Conservation (phyloP, 1,140 invertebrate species). For the Caerostris darwini region DNA sequence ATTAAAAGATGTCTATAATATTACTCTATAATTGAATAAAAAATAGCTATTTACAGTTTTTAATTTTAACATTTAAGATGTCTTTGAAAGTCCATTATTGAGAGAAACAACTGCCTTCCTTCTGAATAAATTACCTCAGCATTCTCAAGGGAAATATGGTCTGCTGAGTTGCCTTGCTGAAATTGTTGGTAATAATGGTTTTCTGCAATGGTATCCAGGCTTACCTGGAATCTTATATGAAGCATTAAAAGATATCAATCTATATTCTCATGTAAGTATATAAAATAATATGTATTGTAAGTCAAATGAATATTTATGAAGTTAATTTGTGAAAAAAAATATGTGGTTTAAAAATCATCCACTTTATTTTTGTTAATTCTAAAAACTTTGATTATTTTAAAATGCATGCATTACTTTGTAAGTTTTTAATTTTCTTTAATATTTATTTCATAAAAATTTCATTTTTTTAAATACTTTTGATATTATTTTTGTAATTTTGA, state of each 20-base stretch:
- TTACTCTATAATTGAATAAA: slow-evolving; percentile 28
- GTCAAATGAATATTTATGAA: too few species aligned
- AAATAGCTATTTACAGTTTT: slow-evolving; percentile 28
- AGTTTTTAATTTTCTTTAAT: too few species aligned
- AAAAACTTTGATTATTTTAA: too few species aligned
- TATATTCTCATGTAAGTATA: slow-evolving; percentile 81
- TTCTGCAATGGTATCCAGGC: slow-evolving; percentile 79
- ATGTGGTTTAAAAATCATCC: too few species aligned
- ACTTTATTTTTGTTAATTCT: too few species aligned
- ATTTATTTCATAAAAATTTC: too few species aligned
- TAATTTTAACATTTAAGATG: slow-evolving; percentile 31
- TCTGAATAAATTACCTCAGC: slow-evolving; percentile 43
- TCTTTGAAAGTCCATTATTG: slow-evolving; percentile 37
- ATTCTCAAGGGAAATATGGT: slow-evolving; percentile 80
- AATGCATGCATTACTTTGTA: too few species aligned
- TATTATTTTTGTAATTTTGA: background rate
- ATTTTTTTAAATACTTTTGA: too few species aligned
- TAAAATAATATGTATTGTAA: too few species aligned
- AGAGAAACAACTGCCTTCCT: slow-evolving; percentile 26
- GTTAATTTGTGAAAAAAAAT: too few species aligned
- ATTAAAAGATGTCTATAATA: background rate
- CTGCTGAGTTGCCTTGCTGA: slow-evolving; percentile 80
- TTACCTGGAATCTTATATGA: slow-evolving; percentile 80
- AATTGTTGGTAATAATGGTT: slow-evolving; percentile 78
- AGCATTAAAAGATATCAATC: slow-evolving; percentile 80